Conservation (phyloP, 2,888 invertebrate species). For the Drosophila prostipennis region DNA sequence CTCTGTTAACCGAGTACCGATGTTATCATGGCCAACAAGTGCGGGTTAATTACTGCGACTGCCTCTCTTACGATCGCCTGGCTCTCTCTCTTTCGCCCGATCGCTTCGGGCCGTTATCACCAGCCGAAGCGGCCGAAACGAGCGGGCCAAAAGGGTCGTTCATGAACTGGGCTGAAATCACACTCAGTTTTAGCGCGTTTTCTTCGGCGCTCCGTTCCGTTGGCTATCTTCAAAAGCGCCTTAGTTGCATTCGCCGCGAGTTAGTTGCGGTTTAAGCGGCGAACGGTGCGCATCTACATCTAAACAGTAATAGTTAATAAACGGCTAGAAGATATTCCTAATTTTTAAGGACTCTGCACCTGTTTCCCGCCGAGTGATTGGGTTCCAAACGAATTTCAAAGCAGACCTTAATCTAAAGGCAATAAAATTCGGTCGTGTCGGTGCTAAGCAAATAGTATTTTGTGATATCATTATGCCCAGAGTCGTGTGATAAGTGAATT, state of each 20-base stretch:
- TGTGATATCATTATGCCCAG: slow-evolving; percentile 33
- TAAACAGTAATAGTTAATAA: not conserved
- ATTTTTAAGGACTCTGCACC: slow-evolving; percentile 32
- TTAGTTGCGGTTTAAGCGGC: slow-evolving; percentile 69
- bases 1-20: slow-evolving; percentile 65
- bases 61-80: slow-evolving; percentile 11
- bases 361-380: slow-evolving; percentile 11
- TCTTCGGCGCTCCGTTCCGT: slow-evolving; percentile 22
- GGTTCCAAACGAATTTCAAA: slow-evolving; percentile 3
- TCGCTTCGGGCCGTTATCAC: slow-evolving; percentile 60
- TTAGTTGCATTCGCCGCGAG: slow-evolving; percentile 54
- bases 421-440: slow-evolving; percentile 33
- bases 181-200: slow-evolving; percentile 62
- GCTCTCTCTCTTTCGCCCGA: slow-evolving; percentile 4
- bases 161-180: slow-evolving; percentile 65
- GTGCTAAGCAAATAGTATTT: slow-evolving; percentile 42
- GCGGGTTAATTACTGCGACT: slow-evolving; percentile 50
- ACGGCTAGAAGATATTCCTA: slow-evolving; percentile 10
- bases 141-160: slow-evolving; percentile 42
- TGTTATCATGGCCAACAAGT: slow-evolving; percentile 55
- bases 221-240: slow-evolving; percentile 68
- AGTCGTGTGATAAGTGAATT: slow-evolving; percentile 39
- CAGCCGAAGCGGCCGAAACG: slow-evolving; percentile 26
- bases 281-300: slow-evolving; percentile 52
- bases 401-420: slow-evolving; percentile 30